Conservation (phyloP, 2,888 invertebrate species). For the Limulus polyphemus region DNA sequence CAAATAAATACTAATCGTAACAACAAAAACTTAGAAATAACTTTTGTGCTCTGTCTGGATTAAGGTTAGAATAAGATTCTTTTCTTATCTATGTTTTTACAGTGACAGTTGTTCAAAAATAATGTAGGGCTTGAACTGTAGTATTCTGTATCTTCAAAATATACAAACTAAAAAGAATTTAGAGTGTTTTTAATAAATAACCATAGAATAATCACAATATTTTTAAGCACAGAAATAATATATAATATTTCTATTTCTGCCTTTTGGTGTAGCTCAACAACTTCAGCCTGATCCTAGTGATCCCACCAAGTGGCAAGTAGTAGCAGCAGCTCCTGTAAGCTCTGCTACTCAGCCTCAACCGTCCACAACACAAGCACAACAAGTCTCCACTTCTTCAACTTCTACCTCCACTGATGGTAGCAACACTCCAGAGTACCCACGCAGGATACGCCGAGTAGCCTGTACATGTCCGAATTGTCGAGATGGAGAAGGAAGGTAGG, state of each 20-base stretch:
- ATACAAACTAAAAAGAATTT: no score
- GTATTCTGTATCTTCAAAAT: no score
- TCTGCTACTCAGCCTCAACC: constrained; percentile 35
- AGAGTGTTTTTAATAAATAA: no score
- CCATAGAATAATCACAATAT: no score
- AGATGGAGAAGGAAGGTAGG: constrained; percentile 64
- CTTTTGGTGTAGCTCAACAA: constrained; percentile 43
- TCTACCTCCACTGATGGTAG: constrained; percentile 10
- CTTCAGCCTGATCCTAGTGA: constrained; percentile 71
- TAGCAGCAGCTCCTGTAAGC: constrained; percentile 34
- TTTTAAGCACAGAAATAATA: neutral
- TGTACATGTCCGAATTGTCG: constrained; percentile 99
- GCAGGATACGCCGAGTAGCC: constrained; percentile 57
- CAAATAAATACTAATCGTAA: no score
- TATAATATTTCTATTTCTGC: neutral
- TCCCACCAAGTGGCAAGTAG: constrained; percentile 67
- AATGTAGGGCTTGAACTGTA: no score
- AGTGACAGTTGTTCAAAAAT: no score
- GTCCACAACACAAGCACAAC: constrained; percentile 20
- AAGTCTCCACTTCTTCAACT: constrained; percentile 10
- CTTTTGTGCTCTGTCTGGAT: no score
- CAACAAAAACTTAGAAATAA: no score
- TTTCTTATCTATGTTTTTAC: no score
- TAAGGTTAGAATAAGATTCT: no score
- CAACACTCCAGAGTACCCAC: neutral